Percentiles rank a stretch among this genome's conserved stretches.
Conservation (phyloP, 2,113 vertebrate species). For the Callospermophilus lateralis region DNA sequence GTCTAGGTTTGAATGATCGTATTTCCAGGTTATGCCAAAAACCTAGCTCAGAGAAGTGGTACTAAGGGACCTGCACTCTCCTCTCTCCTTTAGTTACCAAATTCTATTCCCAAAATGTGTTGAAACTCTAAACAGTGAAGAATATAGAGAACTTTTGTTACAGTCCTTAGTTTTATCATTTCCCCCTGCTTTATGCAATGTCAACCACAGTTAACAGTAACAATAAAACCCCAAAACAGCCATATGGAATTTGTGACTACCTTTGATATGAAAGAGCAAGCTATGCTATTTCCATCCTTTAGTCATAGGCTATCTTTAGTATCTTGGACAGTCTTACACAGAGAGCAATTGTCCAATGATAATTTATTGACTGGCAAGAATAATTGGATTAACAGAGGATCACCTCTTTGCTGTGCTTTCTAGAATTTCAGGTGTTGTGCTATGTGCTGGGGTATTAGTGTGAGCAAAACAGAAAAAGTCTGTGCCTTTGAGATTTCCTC, state of each 20-base stretch:
- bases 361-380: background rate
- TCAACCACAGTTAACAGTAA: background rate
- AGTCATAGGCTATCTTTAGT: background rate
- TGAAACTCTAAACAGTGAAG: background rate
- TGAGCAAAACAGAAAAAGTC: background rate
- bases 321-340: background rate
- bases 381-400: background rate
- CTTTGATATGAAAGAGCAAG: background rate
- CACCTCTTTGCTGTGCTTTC: background rate
- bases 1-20: background rate
- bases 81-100: background rate
- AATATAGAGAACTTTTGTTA: background rate
- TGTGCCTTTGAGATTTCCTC: background rate
- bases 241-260: background rate
- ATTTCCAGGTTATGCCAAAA: background rate
- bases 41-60: background rate
- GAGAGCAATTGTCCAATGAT: background rate
- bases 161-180: background rate
- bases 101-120: background rate
- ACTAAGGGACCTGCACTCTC: background rate
- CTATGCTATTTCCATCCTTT: background rate
- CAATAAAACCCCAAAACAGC: background rate
- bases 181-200: background rate
- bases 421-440: background rate
- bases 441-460: background rate